Percentiles rank a stretch among this genome's conserved stretches.
These are phyloP conservation scores for Nomada goodeniana DNA, from an alignment of 2,888 invertebrate species.

Conservation along the genomic window DNA sequence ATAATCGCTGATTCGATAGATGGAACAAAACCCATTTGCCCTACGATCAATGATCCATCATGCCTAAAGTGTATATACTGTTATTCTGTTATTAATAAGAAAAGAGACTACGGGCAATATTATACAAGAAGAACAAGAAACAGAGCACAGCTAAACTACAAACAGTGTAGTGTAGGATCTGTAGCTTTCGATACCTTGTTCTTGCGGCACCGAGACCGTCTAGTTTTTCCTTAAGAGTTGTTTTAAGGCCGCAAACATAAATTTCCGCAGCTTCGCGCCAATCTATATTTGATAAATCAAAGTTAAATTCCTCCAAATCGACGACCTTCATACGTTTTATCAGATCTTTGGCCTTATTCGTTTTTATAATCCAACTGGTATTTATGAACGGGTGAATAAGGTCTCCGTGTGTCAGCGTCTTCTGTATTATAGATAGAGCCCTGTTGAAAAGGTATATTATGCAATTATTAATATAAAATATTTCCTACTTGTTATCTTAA, in stretches of 20 bases:
- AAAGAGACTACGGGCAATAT: no score
- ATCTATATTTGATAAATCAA: conserved; percentile 72
- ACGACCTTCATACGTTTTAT: conserved; percentile 68
- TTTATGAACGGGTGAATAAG: conserved; percentile 21
- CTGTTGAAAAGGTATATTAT: no score
- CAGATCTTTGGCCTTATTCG: conserved; percentile 64
- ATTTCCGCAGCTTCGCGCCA: conserved; percentile 65
- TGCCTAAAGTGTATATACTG: background rate
- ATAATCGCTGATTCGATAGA: conserved; percentile 71
- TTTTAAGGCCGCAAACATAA: conserved; percentile 66
- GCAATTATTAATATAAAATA: no score
- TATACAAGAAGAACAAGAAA: background rate
- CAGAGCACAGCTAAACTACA: background rate
- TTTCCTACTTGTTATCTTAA: no score
- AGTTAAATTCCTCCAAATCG: conserved; percentile 72
- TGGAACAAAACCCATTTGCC: no score
- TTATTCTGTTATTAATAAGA: background rate
- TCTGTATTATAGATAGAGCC: background rate
- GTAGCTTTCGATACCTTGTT: conserved; percentile 38
- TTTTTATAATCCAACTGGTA: conserved; percentile 65
- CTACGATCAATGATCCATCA: no score
- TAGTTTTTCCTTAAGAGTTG: conserved; percentile 68
- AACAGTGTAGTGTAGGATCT: conserved; percentile 33
- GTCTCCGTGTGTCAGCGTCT: background rate
- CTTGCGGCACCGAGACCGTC: conserved; percentile 51